phyloP scores from a whole-genome alignment of 2,888 invertebrate genomes.

The Pachycephus smyrnensis region DNA sequence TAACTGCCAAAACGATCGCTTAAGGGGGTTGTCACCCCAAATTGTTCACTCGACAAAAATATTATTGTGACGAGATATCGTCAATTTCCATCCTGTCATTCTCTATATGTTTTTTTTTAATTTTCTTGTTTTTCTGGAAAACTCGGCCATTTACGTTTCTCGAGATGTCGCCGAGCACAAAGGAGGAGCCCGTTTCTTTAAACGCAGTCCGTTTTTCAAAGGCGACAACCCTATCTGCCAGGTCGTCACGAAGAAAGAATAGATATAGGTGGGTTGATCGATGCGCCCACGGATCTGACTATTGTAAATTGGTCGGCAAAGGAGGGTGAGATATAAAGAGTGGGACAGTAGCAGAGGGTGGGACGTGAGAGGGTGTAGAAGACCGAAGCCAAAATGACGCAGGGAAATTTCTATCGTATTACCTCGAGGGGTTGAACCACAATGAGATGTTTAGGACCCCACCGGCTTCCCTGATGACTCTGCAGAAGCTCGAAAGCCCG shows the following conservation, averaged over 20 bases:
- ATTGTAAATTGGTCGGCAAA: background rate
- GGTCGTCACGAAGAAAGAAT: background rate
- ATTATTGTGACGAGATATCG: background rate
- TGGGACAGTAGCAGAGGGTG: background rate
- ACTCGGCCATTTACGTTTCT: background rate
- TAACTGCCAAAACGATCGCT: background rate
- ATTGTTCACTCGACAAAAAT: background rate
- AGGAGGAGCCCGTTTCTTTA: background rate
- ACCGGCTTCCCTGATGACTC: background rate
- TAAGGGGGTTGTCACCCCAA: no score
- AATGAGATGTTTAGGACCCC: constrained; percentile 3
- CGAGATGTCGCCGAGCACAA: background rate
- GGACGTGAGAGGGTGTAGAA: background rate
- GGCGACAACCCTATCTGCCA: background rate
- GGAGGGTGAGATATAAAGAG: background rate
- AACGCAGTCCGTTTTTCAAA: background rate
- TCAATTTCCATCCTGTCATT: background rate
- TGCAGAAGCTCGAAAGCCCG: background rate
- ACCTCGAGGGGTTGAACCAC: constrained; percentile 1
- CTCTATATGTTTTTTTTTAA: background rate
- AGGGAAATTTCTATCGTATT: constrained; percentile 6
- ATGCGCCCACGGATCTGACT: background rate
- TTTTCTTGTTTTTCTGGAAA: background rate
- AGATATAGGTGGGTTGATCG: background rate
- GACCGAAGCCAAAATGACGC: constrained; percentile 3